Conservation (phyloP, 2,113 vertebrate species). For the Uropsilus gracilis region DNA sequence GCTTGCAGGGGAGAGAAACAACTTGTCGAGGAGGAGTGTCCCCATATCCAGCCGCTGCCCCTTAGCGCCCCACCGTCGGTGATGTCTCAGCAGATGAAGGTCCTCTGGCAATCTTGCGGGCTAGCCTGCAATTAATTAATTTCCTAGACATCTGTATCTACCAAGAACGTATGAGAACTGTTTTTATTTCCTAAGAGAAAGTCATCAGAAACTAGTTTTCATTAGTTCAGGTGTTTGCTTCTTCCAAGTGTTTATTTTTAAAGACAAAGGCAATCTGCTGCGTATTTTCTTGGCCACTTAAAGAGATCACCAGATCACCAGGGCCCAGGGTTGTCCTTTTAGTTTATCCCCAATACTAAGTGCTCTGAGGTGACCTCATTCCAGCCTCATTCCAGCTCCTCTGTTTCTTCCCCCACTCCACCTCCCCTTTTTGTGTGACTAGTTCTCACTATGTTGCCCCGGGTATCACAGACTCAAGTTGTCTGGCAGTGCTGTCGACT, state of each 20-base stretch:
- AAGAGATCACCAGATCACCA: background rate
- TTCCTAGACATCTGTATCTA: constrained; percentile 32
- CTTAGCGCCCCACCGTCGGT: background rate
- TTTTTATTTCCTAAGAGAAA: constrained; percentile 50
- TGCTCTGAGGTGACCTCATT: background rate
- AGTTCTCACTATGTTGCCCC: no score
- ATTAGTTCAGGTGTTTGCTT: constrained; percentile 54
- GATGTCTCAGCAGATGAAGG: background rate
- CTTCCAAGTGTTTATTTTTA: constrained; percentile 46
- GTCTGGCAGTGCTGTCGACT: no score
- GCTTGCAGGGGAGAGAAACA: background rate
- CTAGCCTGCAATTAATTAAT: constrained; percentile 24
- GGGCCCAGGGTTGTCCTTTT: background rate
- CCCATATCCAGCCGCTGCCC: rapidly evolving
- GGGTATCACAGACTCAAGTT: no score
- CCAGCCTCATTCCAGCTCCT: background rate
- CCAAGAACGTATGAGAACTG: background rate
- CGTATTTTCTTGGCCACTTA: constrained; percentile 28
- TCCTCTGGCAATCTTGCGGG: background rate
- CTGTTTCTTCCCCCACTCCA: background rate
- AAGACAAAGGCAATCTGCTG: constrained; percentile 14
- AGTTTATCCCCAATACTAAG: background rate
- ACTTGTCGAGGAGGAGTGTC: background rate
- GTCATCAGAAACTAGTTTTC: constrained; percentile 1
- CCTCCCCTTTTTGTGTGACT: no score